Conservation (phyloP, 2,113 vertebrate genomes). For the Eonycteris spelaea region DNA sequence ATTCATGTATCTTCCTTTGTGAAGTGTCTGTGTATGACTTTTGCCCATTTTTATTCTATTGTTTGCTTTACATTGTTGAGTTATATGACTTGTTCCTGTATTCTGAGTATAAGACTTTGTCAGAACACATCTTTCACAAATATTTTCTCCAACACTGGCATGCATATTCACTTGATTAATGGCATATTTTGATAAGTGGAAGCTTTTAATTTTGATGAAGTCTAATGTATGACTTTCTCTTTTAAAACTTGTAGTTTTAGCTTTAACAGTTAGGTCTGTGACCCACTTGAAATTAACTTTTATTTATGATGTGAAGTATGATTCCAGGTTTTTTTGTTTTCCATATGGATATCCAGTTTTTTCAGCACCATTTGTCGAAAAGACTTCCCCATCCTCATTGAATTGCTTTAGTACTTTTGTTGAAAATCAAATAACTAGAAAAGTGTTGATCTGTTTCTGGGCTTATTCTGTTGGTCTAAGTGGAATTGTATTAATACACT, state of each 20-base stretch:
- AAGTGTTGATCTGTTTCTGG: not conserved
- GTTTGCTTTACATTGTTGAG: not conserved
- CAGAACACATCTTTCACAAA: not conserved
- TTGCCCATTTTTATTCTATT: not conserved
- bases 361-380: not conserved
- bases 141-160: not conserved
- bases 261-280: not conserved
- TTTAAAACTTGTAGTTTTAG: not conserved
- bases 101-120: not conserved
- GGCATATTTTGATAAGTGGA: not conserved
- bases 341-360: not conserved
- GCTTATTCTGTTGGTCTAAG: not conserved
- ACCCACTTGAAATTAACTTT: not conserved
- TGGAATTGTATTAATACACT: not conserved
- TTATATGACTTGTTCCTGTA: not conserved
- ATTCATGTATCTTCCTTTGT: not conserved
- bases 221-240: not conserved
- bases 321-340: not conserved
- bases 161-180: not conserved
- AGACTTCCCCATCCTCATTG: not conserved
- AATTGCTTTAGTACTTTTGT: not conserved
- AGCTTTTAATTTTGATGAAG: not conserved
- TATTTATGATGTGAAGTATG: not conserved
- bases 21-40: not conserved
- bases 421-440: not conserved